Evolutionary conservation across 2,113 vertebrate species (phyloP), one percentile per base, ranked within the genome.

Genomic region (Notiomystis cincta): DNA sequence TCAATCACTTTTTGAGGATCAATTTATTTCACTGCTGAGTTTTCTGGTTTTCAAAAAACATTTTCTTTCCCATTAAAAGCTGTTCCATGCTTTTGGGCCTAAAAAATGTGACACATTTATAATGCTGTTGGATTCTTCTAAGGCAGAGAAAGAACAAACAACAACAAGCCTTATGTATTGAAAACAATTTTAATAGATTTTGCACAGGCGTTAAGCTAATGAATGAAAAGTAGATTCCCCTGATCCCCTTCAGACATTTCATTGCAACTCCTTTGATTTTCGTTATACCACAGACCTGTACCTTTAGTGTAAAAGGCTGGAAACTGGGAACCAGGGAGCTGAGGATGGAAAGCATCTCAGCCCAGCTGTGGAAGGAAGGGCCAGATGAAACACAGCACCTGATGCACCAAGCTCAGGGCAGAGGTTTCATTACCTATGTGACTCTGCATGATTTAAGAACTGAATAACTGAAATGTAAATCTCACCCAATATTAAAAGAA

Each of bases 1-100:
- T 86, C 87, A 73, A 90, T 90, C 72, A 91, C 77, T 61, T 90
- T 94, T 85, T 91, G 45, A 97, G 81, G 76, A 82, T 86, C 64
- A 87, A 94, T 92, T 97, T 93, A 91, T 90, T 93, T 93, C 86
- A 10, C 67, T 48, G 54, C 47, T 83, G 78, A 95, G 79, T 90
- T 95, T 96, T 77, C 91, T 27, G 65, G 80, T 77, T 94, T 89
- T 96, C 82, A 80, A 83, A 66, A 97, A 94, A 80, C 51, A 80
- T 88, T 93, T 93, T 93, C 82, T 88, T 97, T 93, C 93, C 82
- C 19, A 94, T 93, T 95, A 87, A 83, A 96, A 91, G 61, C 83
- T 70, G 67, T 86, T 93, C 65, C 71, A 79, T 15, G 28, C 47
- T 95, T 94, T 71, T 33, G 62, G 93, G 56, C 65, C 94, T 77